phyloP scores from a whole-genome alignment of 1,140 invertebrate species.

The Tetramorium simillimum region DNA sequence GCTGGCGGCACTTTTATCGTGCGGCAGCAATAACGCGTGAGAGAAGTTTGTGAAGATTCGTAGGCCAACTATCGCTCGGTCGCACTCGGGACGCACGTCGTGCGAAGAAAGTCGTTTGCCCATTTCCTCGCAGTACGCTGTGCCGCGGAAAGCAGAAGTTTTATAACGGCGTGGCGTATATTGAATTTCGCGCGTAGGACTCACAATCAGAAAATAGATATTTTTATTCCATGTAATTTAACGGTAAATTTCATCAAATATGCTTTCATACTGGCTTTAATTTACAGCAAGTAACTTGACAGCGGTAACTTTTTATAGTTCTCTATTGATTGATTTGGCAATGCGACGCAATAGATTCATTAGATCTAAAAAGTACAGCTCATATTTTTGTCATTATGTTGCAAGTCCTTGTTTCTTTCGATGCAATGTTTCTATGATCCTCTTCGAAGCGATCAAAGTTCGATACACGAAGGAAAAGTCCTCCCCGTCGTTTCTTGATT shows the following conservation, averaged over 20 bases:
- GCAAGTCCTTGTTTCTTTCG: not conserved
- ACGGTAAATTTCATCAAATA: not conserved
- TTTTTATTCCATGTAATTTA: not conserved
- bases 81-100: not conserved
- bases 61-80: not conserved
- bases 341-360: not conserved
- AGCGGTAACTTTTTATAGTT: not conserved
- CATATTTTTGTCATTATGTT: not conserved
- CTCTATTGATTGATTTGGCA: not conserved
- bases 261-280: not conserved
- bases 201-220: too few species aligned
- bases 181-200: not conserved
- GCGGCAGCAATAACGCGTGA: not conserved
- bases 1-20: not conserved
- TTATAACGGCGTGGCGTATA: not conserved
- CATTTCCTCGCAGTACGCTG: not conserved
- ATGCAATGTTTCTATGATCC: not conserved
- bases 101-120: constrained; percentile 38
- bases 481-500: constrained; percentile 20
- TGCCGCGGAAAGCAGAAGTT: not conserved
- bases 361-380: not conserved
- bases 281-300: too few species aligned
- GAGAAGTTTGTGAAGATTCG: constrained; percentile 5
- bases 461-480: not conserved
- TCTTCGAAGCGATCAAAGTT: not conserved